phyloP scores from a whole-genome alignment of 2,113 vertebrate species.

The Dicerorhinus sumatrensis region DNA sequence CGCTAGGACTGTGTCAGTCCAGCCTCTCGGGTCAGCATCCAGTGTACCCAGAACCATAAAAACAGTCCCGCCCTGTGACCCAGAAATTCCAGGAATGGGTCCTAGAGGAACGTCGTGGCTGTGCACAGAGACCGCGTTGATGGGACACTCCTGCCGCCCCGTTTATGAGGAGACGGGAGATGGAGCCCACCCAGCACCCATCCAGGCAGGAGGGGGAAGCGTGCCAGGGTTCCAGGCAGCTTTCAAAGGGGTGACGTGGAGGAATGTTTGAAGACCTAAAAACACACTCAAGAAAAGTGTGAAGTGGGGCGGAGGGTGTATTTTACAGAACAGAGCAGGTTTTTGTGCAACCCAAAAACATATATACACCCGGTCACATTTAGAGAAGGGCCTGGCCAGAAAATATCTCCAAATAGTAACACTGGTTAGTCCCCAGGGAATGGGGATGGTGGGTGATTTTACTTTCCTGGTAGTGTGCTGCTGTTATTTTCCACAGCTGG shows the following conservation, averaged over 20 bases:
- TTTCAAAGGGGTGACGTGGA: neutral
- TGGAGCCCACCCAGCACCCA: neutral
- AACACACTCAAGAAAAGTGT: neutral
- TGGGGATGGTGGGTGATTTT: accelerated
- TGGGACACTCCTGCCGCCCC: neutral
- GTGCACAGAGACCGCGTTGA: neutral
- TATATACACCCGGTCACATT: no score
- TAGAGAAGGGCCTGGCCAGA: neutral
- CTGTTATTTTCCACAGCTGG: neutral
- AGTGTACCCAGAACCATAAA: neutral
- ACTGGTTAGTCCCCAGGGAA: neutral
- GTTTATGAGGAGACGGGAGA: neutral
- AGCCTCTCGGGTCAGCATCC: neutral
- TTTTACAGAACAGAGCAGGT: neutral
- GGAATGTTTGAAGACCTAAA: neutral
- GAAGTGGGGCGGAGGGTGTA: accelerated
- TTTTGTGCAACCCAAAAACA: neutral
- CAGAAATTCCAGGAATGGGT: neutral
- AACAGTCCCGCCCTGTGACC: neutral
- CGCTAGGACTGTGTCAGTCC: no score
- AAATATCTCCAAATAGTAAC: neutral
- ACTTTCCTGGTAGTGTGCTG: neutral
- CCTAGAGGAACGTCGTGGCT: neutral
- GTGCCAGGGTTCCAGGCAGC: neutral
- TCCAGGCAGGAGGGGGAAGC: accelerated